Conservation (phyloP, 2,797 vertebrate genomes). For the Streptopelia turtur region DNA sequence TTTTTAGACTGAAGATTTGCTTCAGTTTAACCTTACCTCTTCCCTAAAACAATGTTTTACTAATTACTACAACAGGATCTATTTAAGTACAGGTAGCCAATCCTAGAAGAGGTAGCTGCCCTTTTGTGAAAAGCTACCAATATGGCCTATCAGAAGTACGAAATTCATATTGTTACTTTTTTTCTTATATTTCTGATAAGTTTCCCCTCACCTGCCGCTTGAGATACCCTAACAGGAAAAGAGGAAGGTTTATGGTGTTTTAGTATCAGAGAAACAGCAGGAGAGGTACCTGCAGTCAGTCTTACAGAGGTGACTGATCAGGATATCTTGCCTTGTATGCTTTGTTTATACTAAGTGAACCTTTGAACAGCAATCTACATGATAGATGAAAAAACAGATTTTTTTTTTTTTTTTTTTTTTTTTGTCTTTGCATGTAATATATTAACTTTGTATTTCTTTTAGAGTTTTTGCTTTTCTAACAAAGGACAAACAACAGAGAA, state of each 20-base stretch:
- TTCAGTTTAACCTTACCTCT: background rate
- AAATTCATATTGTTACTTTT: background rate
- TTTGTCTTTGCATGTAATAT: background rate
- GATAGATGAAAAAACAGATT: background rate
- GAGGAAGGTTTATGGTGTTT: background rate
- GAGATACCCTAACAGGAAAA: background rate
- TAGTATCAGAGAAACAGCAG: background rate
- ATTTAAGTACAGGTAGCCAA: background rate
- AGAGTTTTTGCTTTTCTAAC: slow-evolving; percentile 17
- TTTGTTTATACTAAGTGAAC: background rate
- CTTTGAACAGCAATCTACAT: background rate
- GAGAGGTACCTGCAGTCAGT: background rate
- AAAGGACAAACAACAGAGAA: background rate
- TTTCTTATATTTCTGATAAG: background rate
- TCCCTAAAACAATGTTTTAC: background rate
- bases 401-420: background rate
- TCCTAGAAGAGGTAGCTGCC: background rate
- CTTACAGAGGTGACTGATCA: background rate
- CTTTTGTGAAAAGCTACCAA: background rate
- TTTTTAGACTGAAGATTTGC: background rate
- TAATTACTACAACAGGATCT: background rate
- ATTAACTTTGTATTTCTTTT: background rate
- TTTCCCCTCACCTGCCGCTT: background rate
- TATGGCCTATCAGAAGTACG: background rate
- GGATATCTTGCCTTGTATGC: background rate